Conservation (phyloP, 2,888 invertebrate genomes). For the Xanthorhoe designata region DNA sequence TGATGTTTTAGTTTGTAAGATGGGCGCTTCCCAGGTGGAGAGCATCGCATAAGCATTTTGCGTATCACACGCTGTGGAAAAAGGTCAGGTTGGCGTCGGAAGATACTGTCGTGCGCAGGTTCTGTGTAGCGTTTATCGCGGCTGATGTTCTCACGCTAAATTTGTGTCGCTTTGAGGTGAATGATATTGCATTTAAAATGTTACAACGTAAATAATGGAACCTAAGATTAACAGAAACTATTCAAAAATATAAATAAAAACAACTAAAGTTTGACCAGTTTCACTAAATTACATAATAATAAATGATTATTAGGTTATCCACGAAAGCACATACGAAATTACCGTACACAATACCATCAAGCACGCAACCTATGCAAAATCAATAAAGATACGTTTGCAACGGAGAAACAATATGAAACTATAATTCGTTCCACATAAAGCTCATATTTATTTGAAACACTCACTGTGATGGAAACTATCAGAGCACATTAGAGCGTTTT, state of each 20-base stretch:
- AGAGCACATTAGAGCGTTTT: constrained; percentile 12
- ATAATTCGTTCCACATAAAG: constrained; percentile 9
- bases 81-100: constrained; percentile 75
- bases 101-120: constrained; percentile 39
- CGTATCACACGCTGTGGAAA: constrained; percentile 73
- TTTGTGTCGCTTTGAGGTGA: constrained; percentile 50
- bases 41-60: constrained; percentile 80
- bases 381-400: constrained; percentile 41
- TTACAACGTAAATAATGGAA: background rate
- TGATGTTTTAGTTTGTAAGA: constrained; percentile 82
- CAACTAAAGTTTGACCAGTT: constrained; percentile 19
- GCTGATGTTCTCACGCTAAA: constrained; percentile 61
- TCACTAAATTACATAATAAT: constrained; percentile 28
- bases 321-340: constrained; percentile 39
- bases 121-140: constrained; percentile 54
- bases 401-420: constrained; percentile 27
- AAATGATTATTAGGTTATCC: constrained; percentile 33
- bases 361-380: constrained; percentile 45
- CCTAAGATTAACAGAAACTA: constrained; percentile 4
- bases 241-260: constrained; percentile 38
- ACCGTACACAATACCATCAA: constrained; percentile 24
- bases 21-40: constrained; percentile 84
- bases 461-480: constrained; percentile 23
- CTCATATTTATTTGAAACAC: constrained; percentile 12
- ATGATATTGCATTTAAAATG: constrained; percentile 19